Evolutionary conservation across 2,113 vertebrate species (phyloP), one percentile per base, ranked within the genome.

Genomic region (Bos indicus): DNA sequence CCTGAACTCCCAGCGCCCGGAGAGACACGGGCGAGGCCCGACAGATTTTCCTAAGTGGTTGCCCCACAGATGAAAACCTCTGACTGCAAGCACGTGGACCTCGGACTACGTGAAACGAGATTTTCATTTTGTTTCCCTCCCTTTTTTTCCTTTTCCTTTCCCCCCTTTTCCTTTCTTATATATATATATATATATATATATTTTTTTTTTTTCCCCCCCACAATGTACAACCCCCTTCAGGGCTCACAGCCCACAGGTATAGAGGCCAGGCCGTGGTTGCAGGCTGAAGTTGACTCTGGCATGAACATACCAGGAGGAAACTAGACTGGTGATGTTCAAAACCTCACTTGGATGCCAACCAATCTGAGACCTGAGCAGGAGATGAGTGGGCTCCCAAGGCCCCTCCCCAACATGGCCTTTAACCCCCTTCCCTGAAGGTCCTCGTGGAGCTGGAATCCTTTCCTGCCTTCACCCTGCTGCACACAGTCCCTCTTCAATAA

Each of bases 191-290:
- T 64, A 8, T 33, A 40, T 40, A 40, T 40, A 40, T 64, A n/a
- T n/a, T n/a, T 7, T 21, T 36, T 36, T 71, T 71, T 23, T 36
- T 36, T 26, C 2, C 1, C 0, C 1, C 1, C 5, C 71, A 74
- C 71, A 26, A 6, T 43, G 36, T 74, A 26, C 21, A 43, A 74
- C 10, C 36, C 71, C 23, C 71, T 77, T 25, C 23, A 43, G 71
- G 36, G 71, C 36, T 77, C 36, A 77, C 3, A 77, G 71, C 23
- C 12, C 71, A 43, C 11, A 77, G 23, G 12, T 43, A 25, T 2
- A 14, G 36, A 77, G 36, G 23, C 36, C 17, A 23, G 71, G 36
- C 36, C 1, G 0, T 26, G 36, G 36, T 7, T 43, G 71, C 71
- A 26, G 36, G 71, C 23, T 77, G 36, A 25, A 77, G 36, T 43